Evolutionary conservation across 2,888 invertebrate species (phyloP).

Genomic region (Heteropelma amictum): DNA sequence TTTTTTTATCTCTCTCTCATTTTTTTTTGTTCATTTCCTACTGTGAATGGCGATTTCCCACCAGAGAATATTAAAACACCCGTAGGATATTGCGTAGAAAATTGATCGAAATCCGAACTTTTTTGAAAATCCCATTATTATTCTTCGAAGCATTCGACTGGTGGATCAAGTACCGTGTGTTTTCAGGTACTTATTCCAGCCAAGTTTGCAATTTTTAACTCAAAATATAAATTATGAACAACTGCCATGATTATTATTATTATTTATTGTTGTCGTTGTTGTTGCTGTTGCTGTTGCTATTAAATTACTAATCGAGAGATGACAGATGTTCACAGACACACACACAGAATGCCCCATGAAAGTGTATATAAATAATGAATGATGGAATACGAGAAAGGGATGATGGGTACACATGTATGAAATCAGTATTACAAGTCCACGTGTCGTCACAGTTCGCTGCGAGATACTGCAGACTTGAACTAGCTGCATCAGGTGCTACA

Average conservation of each 20-base stretch:
- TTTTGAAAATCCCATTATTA: background rate
- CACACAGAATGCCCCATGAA: background rate
- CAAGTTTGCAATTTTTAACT: too few species aligned
- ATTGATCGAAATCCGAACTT: background rate
- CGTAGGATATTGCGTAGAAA: background rate
- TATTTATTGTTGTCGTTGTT: too few species aligned
- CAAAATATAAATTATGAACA: too few species aligned
- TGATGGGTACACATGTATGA: constrained; percentile 35
- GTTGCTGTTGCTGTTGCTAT: too few species aligned
- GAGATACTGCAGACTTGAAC: constrained; percentile 21
- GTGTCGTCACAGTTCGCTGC: constrained; percentile 30
- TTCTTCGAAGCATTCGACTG: background rate
- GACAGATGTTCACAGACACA: too few species aligned
- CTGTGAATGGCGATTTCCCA: background rate
- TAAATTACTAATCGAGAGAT: too few species aligned
- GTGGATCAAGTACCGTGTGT: too few species aligned
- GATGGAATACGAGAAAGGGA: constrained; percentile 37
- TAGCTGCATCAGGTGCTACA: constrained; percentile 39
- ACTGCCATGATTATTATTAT: too few species aligned
- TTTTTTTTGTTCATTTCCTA: background rate
- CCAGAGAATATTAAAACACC: background rate
- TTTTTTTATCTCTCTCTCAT: constrained; percentile 15
- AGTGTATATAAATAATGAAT: constrained; percentile 41
- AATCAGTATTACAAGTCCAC: constrained; percentile 32
- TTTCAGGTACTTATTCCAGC: too few species aligned